Evolutionary conservation across 2,113 vertebrate genomes (phyloP).

Genomic region (Morone saxatilis): DNA sequence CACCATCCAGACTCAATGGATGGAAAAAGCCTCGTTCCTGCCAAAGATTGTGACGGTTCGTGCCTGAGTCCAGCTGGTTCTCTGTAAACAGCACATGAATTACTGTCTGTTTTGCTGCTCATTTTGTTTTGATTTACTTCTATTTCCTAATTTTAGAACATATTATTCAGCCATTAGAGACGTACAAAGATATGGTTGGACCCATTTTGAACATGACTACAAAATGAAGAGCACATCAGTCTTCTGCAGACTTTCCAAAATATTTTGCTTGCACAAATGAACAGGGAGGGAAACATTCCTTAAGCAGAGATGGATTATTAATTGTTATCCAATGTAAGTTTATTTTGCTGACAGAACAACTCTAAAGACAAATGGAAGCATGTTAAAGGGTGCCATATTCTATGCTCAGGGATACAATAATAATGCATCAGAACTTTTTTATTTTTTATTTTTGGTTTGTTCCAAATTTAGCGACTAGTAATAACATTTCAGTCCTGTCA

Average conservation of each 20-base stretch:
- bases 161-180: conserved; percentile 21
- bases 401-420: background rate
- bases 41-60: conserved; percentile 49
- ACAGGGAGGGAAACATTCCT: background rate
- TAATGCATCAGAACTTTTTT: background rate
- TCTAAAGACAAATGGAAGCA: too few relatives aligned
- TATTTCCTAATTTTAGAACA: conserved; percentile 20
- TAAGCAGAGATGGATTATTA: background rate
- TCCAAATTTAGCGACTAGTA: background rate
- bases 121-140: conserved; percentile 39
- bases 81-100: conserved; percentile 49
- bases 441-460: too few relatives aligned
- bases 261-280: background rate
- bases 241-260: too few relatives aligned
- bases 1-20: conserved; percentile 41
- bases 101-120: conserved; percentile 21
- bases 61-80: conserved; percentile 45
- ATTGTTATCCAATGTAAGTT: background rate
- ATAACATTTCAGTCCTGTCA: background rate
- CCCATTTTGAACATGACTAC: background rate
- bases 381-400: background rate
- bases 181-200: background rate
- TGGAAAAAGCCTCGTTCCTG: conserved; percentile 34
- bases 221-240: background rate
- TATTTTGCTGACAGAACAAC: background rate